Evolutionary conservation across 2,113 vertebrate species (phyloP), one percentile per base, ranked within the genome.

Genomic region (Dasyprocta punctata): DNA sequence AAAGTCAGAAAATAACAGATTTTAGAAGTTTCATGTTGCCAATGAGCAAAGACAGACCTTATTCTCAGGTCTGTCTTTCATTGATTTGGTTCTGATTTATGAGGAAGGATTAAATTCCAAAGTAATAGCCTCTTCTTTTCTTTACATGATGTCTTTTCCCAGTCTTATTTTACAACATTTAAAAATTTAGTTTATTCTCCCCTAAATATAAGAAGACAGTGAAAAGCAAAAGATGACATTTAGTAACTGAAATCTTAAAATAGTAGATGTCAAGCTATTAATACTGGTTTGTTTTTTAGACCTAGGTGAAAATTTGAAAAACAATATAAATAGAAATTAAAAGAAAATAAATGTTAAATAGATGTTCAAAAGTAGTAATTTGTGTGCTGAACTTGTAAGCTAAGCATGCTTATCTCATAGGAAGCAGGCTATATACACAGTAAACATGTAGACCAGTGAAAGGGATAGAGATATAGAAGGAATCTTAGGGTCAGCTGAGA

Each of bases 321-420:
- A 97, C 94, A 78, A 95, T 98, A 98, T 97, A 98, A 98, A 98
- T 97, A 97, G 97, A 98, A 98, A 96, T 98, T 96, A 91, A 97
- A 98, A 93, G 95, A n/a, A 98, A 98, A 49, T 96, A 97, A 98
- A 98, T 97, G 93, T 96, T 97, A 97, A 98, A 94, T 96, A 97
- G 96, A 97, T 97, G 90, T 98, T 19, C 98, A 98, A 97, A 97
- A 98, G 96, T 95, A 96, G 85, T 89, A 56, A 56, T 56, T 56
- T 19, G 17, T 56, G 54, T 56, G 54, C 54, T 56, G 54, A 56
- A 56, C 54, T 56, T 56, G 54, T 56, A 56, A 56, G 16, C 54
- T 56, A 19, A 56, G 54, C 54, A 56, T 56, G 54, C 54, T 56
- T 56, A 56, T 17, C 54, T 56, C 54, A 56, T 56, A 56, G 54